Percentiles rank a stretch among this genome's conserved stretches.
These are phyloP conservation scores for Diorhabda sublineata DNA, from an alignment of 1,140 invertebrate species.

Conservation along the genomic window DNA sequence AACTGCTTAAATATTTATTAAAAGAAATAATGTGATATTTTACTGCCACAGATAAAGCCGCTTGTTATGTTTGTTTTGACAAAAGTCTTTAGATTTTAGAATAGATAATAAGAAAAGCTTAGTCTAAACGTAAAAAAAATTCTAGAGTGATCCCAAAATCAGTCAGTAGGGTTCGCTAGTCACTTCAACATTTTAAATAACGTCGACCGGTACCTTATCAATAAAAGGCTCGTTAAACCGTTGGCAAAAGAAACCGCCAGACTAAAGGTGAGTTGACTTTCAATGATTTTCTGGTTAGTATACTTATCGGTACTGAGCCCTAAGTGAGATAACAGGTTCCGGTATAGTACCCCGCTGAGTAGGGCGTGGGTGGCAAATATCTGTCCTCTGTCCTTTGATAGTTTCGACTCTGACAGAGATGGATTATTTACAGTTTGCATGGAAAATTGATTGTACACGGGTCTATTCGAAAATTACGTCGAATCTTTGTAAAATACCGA, in stretches of 20 bases:
- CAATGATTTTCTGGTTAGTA: constrained; percentile 23
- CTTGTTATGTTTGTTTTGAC: no score
- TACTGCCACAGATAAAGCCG: no score
- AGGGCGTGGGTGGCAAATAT: constrained; percentile 19
- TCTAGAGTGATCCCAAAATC: background rate
- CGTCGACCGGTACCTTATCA: constrained; percentile 11
- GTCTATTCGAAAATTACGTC: no score
- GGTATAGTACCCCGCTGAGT: constrained; percentile 1
- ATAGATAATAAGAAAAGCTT: no score
- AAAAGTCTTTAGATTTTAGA: no score
- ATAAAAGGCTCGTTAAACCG: constrained; percentile 4
- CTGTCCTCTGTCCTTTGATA: constrained; percentile 7
- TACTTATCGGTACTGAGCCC: constrained; percentile 22
- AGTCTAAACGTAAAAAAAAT: no score
- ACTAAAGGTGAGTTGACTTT: constrained; percentile 22
- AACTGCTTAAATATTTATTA: no score
- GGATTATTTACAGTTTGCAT: constrained; percentile 1
- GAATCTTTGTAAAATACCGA: no score
- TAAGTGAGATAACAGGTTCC: constrained; percentile 20
- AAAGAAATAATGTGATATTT: no score
- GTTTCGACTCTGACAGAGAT: background rate
- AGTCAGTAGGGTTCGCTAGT: background rate
- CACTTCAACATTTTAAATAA: background rate
- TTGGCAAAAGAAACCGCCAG: constrained; percentile 19
- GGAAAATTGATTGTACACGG: background rate